Evolutionary conservation across 1,140 invertebrate genomes (phyloP).

Genomic region (Euwallacea similis): DNA sequence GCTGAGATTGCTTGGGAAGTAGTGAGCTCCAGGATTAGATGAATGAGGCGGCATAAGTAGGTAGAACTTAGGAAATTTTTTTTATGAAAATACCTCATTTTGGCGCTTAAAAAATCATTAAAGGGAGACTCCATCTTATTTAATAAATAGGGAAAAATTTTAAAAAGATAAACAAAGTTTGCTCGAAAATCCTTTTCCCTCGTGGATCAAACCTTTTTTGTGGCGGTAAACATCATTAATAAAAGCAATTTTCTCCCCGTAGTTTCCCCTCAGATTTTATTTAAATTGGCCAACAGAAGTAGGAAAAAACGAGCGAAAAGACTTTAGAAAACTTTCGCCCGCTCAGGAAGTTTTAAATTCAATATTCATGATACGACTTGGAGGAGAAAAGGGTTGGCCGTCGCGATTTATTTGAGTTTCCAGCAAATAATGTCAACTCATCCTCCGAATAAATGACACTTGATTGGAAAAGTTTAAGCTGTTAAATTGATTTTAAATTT

Average conservation of each 20-base stretch:
- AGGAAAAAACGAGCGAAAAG: slow-evolving; percentile 32
- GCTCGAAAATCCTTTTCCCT: slow-evolving; percentile 14
- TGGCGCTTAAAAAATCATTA: neutral
- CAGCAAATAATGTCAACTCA: slow-evolving; percentile 26
- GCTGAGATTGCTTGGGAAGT: neutral
- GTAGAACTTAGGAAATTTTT: neutral
- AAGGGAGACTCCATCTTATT: slow-evolving; percentile 13
- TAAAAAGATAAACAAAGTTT: slow-evolving; percentile 36
- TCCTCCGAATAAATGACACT: slow-evolving; percentile 21
- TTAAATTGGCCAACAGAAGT: slow-evolving; percentile 42
- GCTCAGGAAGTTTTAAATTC: slow-evolving; percentile 43
- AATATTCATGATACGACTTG: slow-evolving; percentile 45
- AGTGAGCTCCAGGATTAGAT: slow-evolving; percentile 19
- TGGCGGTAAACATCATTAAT: slow-evolving; percentile 46
- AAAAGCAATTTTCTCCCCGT: slow-evolving; percentile 44
- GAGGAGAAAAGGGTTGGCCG: slow-evolving; percentile 39
- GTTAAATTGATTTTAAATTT: too few species aligned
- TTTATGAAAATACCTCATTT: neutral
- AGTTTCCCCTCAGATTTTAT: slow-evolving; percentile 42
- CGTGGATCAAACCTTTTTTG: slow-evolving; percentile 34
- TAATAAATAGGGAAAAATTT: slow-evolving; percentile 24
- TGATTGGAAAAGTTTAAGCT: slow-evolving; percentile 11
- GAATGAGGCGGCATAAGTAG: slow-evolving; percentile 10
- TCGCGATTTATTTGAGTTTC: slow-evolving; percentile 38
- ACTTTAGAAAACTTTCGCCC: slow-evolving; percentile 33